These are phyloP conservation scores for Melikaiella ostensackeni DNA, from an alignment of 2,888 invertebrate species.

Conservation along the genomic window DNA sequence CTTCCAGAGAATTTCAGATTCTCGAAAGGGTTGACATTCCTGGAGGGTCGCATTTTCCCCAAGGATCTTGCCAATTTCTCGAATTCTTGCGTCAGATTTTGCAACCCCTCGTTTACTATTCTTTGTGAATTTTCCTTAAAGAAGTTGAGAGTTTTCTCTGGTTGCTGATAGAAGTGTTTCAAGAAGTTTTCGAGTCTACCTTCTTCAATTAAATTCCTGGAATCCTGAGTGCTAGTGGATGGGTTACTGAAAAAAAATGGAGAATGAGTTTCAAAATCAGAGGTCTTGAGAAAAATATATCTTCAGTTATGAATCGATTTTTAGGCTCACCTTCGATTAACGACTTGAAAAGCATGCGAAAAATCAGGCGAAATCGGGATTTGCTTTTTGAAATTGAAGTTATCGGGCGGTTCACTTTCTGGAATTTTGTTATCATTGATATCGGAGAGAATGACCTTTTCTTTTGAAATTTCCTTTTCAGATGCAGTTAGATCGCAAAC, in stretches of 20 bases:
- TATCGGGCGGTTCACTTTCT: neutral
- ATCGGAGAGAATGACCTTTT: neutral
- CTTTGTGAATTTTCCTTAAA: constrained; percentile 11
- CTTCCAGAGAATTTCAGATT: constrained; percentile 12
- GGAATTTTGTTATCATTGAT: neutral
- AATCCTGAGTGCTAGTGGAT: neutral
- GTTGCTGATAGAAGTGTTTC: neutral
- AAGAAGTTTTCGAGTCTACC: neutral
- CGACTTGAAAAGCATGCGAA: neutral
- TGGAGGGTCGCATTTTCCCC: neutral
- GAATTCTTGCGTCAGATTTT: neutral
- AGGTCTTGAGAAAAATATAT: neutral
- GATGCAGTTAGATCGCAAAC: neutral
- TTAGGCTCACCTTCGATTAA: neutral
- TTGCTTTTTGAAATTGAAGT: neutral
- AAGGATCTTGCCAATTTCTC: neutral
- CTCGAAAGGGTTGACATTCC: neutral
- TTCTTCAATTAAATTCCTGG: neutral
- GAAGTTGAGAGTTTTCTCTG: neutral
- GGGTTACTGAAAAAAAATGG: neutral
- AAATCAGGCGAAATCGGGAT: neutral
- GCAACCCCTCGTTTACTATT: neutral
- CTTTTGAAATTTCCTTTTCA: neutral
- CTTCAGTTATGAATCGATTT: neutral
- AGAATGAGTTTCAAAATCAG: neutral